A percentile compares a stretch with the other conserved stretches of the same genome.
Conservation (phyloP, 2,113 vertebrate genomes). For the Dipodomys spectabilis region DNA sequence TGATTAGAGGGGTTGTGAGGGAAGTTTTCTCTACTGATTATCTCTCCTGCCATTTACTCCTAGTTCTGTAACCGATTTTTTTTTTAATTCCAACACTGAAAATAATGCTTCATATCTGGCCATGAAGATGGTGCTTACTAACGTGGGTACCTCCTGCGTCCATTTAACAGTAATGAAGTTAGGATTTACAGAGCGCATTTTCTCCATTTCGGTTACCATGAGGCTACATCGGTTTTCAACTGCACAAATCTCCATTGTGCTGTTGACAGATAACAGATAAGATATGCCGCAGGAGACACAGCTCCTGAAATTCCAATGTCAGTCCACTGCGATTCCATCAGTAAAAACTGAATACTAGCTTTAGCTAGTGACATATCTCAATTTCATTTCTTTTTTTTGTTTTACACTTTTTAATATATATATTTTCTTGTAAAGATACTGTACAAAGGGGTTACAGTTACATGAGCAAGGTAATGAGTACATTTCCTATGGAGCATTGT, state of each 20-base stretch:
- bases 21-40: neutral
- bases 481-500: too few species aligned
- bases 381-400: conserved; percentile 34
- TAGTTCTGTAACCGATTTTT: conserved; percentile 11
- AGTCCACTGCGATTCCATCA: conserved; percentile 8
- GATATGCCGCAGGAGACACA: conserved; percentile 48
- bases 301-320: conserved; percentile 10
- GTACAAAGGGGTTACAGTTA: too few species aligned
- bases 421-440: too few species aligned
- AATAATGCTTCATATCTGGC: neutral
- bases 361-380: neutral
- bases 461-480: too few species aligned
- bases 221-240: conserved; percentile 62
- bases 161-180: neutral
- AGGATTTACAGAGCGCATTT: conserved; percentile 30
- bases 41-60: neutral
- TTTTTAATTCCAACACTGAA: conserved; percentile 38
- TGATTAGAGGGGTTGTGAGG: neutral
- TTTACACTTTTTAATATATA: neutral
- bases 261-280: conserved; percentile 76
- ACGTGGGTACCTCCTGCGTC: neutral
- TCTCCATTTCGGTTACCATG: conserved; percentile 43
- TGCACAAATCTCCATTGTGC: conserved; percentile 50
- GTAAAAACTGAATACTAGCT: conserved; percentile 35
- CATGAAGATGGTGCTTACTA: neutral